These are phyloP conservation scores for Cabera pusaria DNA, from an alignment of 2,888 invertebrate genomes.

Conservation along the genomic window DNA sequence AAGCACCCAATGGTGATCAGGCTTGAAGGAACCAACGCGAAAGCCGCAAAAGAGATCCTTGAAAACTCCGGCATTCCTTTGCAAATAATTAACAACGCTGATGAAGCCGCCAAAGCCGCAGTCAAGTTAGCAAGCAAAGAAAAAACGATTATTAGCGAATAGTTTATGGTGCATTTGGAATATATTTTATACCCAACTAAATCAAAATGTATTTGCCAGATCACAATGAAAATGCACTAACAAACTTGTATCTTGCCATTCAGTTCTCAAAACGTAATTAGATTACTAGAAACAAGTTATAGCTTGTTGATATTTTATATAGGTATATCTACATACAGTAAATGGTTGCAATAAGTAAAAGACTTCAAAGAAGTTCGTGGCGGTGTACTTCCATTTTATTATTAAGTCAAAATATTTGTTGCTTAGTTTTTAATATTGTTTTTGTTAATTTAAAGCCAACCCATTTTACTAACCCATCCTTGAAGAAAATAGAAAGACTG, in stretches of 20 bases:
- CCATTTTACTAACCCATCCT: constrained; percentile 29
- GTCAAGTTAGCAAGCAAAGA: constrained; percentile 78
- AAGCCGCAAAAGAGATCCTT: constrained; percentile 91
- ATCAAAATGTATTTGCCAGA: no score
- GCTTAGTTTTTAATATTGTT: constrained; percentile 1
- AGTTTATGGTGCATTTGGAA: no score
- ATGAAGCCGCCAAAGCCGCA: constrained; percentile 96
- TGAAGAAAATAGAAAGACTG: constrained; percentile 37
- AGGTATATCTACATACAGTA: no score
- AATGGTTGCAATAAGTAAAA: no score
- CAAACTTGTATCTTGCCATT: no score
- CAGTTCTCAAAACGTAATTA: no score
- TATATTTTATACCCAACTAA: no score
- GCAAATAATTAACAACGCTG: constrained; percentile 91
- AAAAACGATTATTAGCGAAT: no score
- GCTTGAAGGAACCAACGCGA: constrained; percentile 97
- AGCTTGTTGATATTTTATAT: no score
- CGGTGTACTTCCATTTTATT: neutral
- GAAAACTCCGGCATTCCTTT: constrained; percentile 93
- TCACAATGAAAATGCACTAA: no score
- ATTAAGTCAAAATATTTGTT: neutral
- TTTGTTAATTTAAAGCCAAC: constrained; percentile 30
- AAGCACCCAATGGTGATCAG: constrained; percentile 96
- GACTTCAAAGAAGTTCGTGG: constrained; percentile 2
- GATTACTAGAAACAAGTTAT: no score